Evolutionary conservation across 2,113 vertebrate species (phyloP).

Genomic region (Murina feae): DNA sequence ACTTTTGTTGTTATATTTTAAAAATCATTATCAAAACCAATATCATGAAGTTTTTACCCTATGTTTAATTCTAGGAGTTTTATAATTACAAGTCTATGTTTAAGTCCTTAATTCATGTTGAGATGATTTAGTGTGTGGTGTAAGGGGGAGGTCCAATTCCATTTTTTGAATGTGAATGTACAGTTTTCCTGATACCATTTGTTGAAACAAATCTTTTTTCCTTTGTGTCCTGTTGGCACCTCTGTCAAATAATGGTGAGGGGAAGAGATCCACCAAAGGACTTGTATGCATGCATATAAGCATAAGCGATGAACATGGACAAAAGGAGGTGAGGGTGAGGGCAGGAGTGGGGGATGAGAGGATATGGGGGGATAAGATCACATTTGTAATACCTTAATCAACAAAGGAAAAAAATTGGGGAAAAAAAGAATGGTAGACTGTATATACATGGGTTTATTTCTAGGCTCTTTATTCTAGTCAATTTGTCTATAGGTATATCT

Average conservation of each 20-base stretch:
- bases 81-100: background rate
- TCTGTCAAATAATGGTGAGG: background rate
- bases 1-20: background rate
- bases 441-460: background rate
- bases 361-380: too few relatives aligned
- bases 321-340: too few relatives aligned
- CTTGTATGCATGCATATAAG: too few relatives aligned
- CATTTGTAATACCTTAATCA: too few relatives aligned
- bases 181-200: background rate
- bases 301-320: too few relatives aligned
- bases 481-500: background rate
- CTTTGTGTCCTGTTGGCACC: background rate
- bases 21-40: background rate
- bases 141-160: background rate
- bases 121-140: background rate
- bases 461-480: background rate
- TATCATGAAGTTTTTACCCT: background rate
- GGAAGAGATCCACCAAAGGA: too few relatives aligned
- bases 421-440: background rate
- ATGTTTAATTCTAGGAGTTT: background rate
- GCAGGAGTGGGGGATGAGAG: too few relatives aligned
- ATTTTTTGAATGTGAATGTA: background rate
- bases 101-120: background rate
- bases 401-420: too few relatives aligned
- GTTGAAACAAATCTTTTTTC: background rate